phyloP scores from a whole-genome alignment of 2,888 invertebrate species.

The Pterostichus madidus region DNA sequence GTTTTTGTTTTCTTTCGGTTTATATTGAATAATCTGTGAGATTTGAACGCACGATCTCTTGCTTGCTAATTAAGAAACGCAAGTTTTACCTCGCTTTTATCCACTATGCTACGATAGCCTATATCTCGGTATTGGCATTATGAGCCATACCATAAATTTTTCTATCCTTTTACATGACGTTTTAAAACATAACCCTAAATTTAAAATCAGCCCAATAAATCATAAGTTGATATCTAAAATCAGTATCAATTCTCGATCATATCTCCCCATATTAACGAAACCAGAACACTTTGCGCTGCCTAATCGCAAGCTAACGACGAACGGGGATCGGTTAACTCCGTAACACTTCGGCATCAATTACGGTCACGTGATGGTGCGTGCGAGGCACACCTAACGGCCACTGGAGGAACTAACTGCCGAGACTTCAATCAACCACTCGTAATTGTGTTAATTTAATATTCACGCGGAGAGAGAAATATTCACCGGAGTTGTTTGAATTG shows the following conservation, averaged over 20 bases:
- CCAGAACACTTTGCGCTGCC: neutral
- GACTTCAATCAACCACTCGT: constrained; percentile 53
- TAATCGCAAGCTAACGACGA: constrained; percentile 5
- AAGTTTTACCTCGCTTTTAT: too few relatives aligned
- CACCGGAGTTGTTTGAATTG: constrained; percentile 1
- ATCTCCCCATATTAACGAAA: neutral
- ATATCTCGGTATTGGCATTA: too few relatives aligned
- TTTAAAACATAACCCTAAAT: neutral
- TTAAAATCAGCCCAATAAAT: neutral
- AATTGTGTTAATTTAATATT: constrained; percentile 60
- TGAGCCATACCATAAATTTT: too few relatives aligned
- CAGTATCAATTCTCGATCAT: neutral
- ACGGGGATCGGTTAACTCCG: constrained; percentile 2
- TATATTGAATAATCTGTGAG: too few relatives aligned
- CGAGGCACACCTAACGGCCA: constrained; percentile 18
- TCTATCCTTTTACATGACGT: too few relatives aligned
- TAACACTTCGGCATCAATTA: constrained; percentile 52
- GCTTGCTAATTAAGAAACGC: too few relatives aligned
- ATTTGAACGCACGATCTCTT: too few relatives aligned
- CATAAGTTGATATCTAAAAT: neutral
- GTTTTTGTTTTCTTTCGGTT: too few relatives aligned
- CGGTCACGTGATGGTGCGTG: constrained; percentile 64
- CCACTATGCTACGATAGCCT: too few relatives aligned
- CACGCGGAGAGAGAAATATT: constrained; percentile 30
- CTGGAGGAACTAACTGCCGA: constrained; percentile 49